phyloP scores from a whole-genome alignment of 2,113 vertebrate genomes.

The Phalacrocorax brasilianus region DNA sequence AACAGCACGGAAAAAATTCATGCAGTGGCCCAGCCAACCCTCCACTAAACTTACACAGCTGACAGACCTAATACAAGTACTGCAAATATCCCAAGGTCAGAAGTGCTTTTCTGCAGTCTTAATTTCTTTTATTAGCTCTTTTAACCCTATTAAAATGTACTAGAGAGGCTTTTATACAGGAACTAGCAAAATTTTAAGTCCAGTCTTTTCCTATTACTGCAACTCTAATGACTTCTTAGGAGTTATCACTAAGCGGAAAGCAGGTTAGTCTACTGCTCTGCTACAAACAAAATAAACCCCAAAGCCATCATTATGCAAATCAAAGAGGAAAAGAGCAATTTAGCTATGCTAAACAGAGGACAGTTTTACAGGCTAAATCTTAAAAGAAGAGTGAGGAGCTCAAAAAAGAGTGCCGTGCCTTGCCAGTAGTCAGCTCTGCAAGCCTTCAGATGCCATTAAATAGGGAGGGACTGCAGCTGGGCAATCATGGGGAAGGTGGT shows the following conservation, averaged over 20 bases:
- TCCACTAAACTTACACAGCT: neutral
- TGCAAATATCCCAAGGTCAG: neutral
- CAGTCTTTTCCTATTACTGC: neutral
- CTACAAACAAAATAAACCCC: neutral
- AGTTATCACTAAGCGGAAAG: neutral
- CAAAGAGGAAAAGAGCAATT: neutral
- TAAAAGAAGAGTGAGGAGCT: neutral
- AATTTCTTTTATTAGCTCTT: neutral
- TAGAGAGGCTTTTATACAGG: neutral
- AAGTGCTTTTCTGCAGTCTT: neutral
- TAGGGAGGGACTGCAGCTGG: neutral
- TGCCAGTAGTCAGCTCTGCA: neutral
- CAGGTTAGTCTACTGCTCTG: neutral
- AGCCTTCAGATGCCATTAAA: rapidly evolving
- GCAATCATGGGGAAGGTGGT: rapidly evolving
- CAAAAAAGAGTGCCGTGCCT: neutral
- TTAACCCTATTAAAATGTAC: neutral
- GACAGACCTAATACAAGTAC: neutral
- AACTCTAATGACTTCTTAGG: neutral
- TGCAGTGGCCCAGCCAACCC: neutral
- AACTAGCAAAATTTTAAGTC: neutral
- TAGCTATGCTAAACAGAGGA: neutral
- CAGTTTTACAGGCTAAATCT: neutral
- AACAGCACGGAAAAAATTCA: neutral
- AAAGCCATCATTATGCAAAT: neutral